phyloP scores from a whole-genome alignment of 2,113 vertebrate species.

The Polyodon spathula region DNA sequence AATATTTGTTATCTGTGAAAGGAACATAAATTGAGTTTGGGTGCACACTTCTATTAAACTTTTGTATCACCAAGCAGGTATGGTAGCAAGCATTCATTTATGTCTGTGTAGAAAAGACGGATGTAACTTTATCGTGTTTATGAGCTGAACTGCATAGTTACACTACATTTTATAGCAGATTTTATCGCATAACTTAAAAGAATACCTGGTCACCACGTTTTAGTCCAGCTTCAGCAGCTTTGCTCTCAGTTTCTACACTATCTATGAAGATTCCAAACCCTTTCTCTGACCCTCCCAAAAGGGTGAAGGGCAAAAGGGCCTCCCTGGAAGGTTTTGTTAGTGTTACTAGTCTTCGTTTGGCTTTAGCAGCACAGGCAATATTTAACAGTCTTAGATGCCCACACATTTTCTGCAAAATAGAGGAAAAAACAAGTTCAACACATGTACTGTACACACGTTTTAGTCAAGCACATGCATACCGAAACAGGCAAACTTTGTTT shows the following conservation, averaged over 20 bases:
- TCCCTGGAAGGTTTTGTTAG: slow-evolving; percentile 90
- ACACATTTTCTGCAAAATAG: slow-evolving; percentile 80
- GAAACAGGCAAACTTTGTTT: too few species aligned
- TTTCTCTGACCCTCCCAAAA: slow-evolving; percentile 91
- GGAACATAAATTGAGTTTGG: too few species aligned
- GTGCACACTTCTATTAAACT: too few species aligned
- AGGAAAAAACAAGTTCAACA: not conserved
- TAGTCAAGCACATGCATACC: too few species aligned
- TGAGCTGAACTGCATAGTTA: too few species aligned
- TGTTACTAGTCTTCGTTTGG: slow-evolving; percentile 85
- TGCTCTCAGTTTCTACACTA: slow-evolving; percentile 84
- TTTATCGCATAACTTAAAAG: too few species aligned
- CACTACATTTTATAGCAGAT: too few species aligned
- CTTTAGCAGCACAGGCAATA: slow-evolving; percentile 96
- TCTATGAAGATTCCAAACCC: slow-evolving; percentile 94
- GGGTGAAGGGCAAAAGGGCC: slow-evolving; percentile 81
- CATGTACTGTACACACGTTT: not conserved
- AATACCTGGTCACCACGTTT: slow-evolving; percentile 92
- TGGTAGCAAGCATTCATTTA: too few species aligned
- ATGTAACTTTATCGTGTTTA: too few species aligned
- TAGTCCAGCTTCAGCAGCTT: slow-evolving; percentile 86
- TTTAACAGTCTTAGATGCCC: slow-evolving; percentile 95
- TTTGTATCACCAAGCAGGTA: too few species aligned
- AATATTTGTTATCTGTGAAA: too few species aligned
- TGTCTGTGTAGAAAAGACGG: too few species aligned